phyloP scores from a whole-genome alignment of 1,140 invertebrate species.

The Meteorus sp. region DNA sequence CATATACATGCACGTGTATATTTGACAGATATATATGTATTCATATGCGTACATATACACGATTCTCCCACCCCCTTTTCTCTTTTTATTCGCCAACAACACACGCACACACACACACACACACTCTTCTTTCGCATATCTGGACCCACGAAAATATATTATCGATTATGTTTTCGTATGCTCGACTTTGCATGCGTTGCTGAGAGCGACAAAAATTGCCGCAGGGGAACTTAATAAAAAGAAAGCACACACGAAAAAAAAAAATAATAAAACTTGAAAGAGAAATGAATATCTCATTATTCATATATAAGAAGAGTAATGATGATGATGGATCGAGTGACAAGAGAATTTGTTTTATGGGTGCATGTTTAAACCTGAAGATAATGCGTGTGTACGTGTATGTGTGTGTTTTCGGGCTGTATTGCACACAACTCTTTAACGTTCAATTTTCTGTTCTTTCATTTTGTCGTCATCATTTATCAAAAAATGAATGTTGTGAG shows the following conservation, averaged over 20 bases:
- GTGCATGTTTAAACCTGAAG: background rate
- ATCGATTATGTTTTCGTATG: constrained; percentile 3
- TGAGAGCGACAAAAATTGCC: too few species aligned
- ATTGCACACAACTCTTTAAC: too few species aligned
- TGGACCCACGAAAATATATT: background rate
- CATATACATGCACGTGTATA: too few species aligned
- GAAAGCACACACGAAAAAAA: background rate
- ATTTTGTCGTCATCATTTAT: too few species aligned
- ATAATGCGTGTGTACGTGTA: background rate
- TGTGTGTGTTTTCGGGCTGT: background rate
- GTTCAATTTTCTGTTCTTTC: too few species aligned
- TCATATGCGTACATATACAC: constrained; percentile 11
- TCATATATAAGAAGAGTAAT: constrained; percentile 22
- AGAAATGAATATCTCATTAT: constrained; percentile 21
- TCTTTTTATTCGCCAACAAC: background rate
- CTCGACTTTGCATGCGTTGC: constrained; percentile 17
- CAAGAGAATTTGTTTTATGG: background rate
- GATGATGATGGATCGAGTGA: constrained; percentile 18
- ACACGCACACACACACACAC: too few species aligned
- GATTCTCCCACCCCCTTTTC: constrained; percentile 26
- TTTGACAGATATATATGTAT: too few species aligned
- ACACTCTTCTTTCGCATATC: background rate
- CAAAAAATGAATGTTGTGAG: too few species aligned
- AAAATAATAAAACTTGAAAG: background rate
- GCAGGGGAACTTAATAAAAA: background rate